Evolutionary conservation across 2,797 vertebrate species (phyloP).

Genomic region (Artibeus lituratus): DNA sequence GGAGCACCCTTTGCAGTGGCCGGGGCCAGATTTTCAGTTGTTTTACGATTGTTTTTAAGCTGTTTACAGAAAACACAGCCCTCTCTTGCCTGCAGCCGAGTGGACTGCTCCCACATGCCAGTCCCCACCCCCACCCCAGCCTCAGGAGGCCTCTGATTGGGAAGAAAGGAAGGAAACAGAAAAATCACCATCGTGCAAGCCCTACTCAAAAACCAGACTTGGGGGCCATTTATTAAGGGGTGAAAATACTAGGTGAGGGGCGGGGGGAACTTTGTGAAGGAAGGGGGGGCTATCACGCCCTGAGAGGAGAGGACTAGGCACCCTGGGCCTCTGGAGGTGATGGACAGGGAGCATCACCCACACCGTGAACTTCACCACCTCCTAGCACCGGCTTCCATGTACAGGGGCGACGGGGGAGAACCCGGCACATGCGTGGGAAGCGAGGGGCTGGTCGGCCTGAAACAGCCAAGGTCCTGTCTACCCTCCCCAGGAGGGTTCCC

Average conservation of each 20-base stretch:
- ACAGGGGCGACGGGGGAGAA: rapidly evolving
- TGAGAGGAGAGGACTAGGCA: background rate
- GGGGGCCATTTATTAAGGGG: background rate
- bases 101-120: background rate
- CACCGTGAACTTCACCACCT: rapidly evolving
- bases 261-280: background rate
- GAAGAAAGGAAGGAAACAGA: background rate
- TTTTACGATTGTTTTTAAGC: background rate
- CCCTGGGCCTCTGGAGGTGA: rapidly evolving
- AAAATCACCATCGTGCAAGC: background rate
- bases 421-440: background rate
- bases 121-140: background rate
- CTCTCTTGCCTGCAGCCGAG: background rate
- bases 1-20: background rate
- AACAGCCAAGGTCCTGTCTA: no score
- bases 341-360: rapidly evolving
- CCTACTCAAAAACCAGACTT: background rate
- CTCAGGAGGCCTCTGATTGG: background rate
- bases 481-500: background rate
- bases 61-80: background rate
- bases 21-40: background rate
- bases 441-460: background rate
- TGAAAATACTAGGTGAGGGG: background rate
- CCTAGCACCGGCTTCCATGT: background rate
- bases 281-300: background rate